Base-by-base conservation (phyloP, 2,797 vertebrate genomes). In the Poecilia picta region DNA sequence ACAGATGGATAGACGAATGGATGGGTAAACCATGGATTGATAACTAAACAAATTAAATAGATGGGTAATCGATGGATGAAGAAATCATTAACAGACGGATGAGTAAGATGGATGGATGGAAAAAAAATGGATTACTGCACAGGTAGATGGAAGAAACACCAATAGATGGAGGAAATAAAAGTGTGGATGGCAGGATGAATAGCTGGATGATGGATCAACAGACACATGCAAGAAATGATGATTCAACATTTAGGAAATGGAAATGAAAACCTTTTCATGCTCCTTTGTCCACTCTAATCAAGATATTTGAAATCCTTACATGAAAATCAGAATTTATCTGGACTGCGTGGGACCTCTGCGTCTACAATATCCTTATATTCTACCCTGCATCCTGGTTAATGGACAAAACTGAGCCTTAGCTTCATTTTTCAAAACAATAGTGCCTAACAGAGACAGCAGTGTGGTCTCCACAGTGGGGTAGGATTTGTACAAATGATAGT, bases 401-500 rank as follows among this genome's bases (percentile, higher is more conserved):
- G 62, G 62, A 66, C 62, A 68, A 68, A 68, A 68, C 39, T 13
- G 11, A 68, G 39, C 36, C 39, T 25, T 68, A 12, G 39, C 1
- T 73, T 28, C 41, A 53, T 70, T 71, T 47, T 74, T 59, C 31
- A 73, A 55, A 0, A 33, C 57, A 76, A 62, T 33, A 31, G 23
- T 59, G 31, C 73, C 74, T 46, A n/a, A 31, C 28, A 73, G 39
- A 75, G 57, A 59, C 8, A 46, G 8, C 23, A 4, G 49, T 31
- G 51, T 68, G 47, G 68, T 51, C 73, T 46, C 33, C 68, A 64
- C 28, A 76, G n/a, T 43, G 49, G 18, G 74, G 46, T n/a, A 51
- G 36, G 31, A 84, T 86, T 79, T 81, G 36, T 78, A 79, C n/a
- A 72, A 81, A 73, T 87, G 73, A 83, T 18, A 76, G 66, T 59